phyloP scores from a whole-genome alignment of 2,113 vertebrate species.

The Laterallus jamaicensis region DNA sequence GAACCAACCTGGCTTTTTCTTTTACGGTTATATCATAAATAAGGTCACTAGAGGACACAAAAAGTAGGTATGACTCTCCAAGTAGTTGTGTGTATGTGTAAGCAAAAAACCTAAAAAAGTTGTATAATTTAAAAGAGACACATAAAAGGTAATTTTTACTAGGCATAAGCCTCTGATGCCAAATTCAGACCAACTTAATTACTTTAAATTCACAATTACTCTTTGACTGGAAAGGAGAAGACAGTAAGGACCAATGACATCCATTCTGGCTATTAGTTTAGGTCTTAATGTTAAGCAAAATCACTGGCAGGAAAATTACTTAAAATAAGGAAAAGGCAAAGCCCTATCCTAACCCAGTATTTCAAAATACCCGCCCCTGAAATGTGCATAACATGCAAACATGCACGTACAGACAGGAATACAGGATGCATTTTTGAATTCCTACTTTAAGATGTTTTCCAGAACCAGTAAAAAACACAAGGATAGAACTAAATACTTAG shows the following conservation, averaged over 20 bases:
- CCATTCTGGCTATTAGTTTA: background rate
- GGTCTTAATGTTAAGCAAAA: background rate
- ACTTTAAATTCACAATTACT: background rate
- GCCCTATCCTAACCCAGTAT: background rate
- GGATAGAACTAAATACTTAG: background rate
- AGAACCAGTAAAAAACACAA: conserved; percentile 26
- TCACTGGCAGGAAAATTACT: background rate
- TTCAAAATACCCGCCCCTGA: background rate
- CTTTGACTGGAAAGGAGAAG: background rate
- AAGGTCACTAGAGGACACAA: background rate
- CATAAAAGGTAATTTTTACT: background rate
- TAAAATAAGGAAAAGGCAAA: background rate
- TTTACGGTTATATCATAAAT: background rate
- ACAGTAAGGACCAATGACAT: background rate
- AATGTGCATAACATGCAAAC: background rate
- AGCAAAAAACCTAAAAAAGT: background rate
- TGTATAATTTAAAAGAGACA: background rate
- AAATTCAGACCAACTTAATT: background rate
- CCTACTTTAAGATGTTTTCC: background rate
- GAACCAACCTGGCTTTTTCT: background rate
- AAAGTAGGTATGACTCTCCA: background rate
- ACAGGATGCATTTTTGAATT: conserved; percentile 6
- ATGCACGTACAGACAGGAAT: background rate
- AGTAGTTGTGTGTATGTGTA: background rate
- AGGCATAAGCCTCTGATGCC: background rate